These are phyloP conservation scores for Eupithecia dodoneata DNA, from an alignment of 2,888 invertebrate species.

Conservation along the genomic window DNA sequence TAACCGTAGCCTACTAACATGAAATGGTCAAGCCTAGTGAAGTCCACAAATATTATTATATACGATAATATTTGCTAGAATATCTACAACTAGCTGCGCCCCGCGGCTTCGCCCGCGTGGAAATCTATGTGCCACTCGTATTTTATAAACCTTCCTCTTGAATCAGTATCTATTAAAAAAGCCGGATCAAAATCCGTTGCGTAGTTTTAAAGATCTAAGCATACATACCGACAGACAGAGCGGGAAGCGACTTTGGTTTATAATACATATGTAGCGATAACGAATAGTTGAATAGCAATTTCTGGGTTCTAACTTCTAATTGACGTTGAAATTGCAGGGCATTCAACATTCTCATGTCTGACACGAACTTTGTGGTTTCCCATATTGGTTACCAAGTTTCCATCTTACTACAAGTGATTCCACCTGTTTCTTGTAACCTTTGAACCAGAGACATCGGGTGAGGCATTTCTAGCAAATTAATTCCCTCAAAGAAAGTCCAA, in stretches of 20 bases:
- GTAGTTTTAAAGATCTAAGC: too few relatives aligned
- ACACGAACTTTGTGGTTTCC: neutral
- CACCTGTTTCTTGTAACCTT: constrained; percentile 10
- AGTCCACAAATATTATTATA: neutral
- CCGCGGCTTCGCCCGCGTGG: too few relatives aligned
- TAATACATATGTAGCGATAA: neutral
- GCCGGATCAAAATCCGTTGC: too few relatives aligned
- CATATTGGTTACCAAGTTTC: neutral
- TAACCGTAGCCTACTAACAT: neutral
- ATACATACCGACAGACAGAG: too few relatives aligned
- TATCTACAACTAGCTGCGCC: too few relatives aligned
- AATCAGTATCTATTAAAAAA: too few relatives aligned
- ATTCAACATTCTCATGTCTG: neutral
- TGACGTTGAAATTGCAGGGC: neutral
- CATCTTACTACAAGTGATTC: neutral
- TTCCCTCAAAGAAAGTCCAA: constrained; percentile 12
- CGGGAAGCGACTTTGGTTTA: too few relatives aligned
- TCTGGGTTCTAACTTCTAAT: neutral
- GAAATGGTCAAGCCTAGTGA: neutral
- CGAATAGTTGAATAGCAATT: neutral
- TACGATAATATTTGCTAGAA: neutral
- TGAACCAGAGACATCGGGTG: constrained; percentile 3
- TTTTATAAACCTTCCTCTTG: too few relatives aligned
- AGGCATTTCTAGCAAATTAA: constrained; percentile 11
- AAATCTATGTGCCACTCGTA: too few relatives aligned